A percentile compares a stretch with the other conserved stretches of the same genome.
phyloP scores from a whole-genome alignment of 2,797 vertebrate genomes.

The Anguilla anguilla region DNA sequence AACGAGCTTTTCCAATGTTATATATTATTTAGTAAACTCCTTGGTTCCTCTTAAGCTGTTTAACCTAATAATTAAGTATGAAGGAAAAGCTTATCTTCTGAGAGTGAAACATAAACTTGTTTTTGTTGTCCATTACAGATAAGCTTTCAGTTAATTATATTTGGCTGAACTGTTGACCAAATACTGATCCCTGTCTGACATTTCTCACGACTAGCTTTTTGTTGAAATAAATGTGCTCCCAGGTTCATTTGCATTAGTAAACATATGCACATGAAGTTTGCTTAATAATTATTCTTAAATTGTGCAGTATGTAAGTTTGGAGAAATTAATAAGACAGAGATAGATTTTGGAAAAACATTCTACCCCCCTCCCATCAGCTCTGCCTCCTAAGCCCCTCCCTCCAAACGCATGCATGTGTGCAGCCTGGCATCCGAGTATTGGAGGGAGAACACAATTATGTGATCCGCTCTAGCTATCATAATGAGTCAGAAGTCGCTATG shows the following conservation, averaged over 20 bases:
- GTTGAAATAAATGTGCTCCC: neutral
- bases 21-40: neutral
- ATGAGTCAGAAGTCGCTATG: no score
- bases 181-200: neutral
- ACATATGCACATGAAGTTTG: neutral
- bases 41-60: neutral
- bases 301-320: no score
- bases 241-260: neutral
- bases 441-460: no score
- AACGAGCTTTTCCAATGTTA: neutral
- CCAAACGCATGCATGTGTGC: no score
- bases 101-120: neutral
- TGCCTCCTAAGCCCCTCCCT: no score
- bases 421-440: no score
- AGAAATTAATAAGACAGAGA: no score
- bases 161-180: neutral
- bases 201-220: neutral
- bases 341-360: no score
- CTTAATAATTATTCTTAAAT: neutral
- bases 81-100: neutral
- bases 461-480: no score
- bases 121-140: neutral
- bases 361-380: no score
- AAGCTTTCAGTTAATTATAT: constrained; percentile 11
- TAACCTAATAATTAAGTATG: neutral